Evolutionary conservation across 2,888 invertebrate species (phyloP).

Genomic region (Dendrolimus pini): DNA sequence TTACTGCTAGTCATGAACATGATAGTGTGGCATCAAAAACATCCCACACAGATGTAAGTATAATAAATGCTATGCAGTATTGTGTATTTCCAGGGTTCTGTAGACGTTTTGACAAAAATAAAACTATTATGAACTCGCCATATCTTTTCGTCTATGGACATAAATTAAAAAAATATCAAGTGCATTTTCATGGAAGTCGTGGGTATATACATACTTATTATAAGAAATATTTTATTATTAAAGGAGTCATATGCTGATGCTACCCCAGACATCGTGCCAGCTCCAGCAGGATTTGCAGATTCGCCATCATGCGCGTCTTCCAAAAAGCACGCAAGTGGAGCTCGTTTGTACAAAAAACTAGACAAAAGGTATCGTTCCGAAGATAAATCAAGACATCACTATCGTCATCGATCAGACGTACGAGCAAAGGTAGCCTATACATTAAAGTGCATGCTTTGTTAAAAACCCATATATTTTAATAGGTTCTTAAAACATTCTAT

Average conservation of each 20-base stretch:
- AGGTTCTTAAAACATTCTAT: no score
- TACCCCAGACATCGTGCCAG: slow-evolving; percentile 86
- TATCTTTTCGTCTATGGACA: no score
- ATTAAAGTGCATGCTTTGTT: no score
- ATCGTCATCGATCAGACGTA: slow-evolving; percentile 82
- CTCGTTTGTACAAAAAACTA: slow-evolving; percentile 84
- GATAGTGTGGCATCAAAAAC: slow-evolving; percentile 59
- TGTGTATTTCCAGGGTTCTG: no score
- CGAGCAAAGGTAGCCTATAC: slow-evolving; percentile 81
- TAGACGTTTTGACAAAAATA: no score
- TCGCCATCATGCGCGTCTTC: slow-evolving; percentile 78
- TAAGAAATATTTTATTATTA: no score
- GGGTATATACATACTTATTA: no score
- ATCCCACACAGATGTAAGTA: slow-evolving; percentile 65
- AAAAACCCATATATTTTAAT: no score
- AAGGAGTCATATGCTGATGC: slow-evolving; percentile 72
- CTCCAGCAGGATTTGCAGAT: slow-evolving; percentile 92
- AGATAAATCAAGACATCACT: slow-evolving; percentile 81
- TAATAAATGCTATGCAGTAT: no score
- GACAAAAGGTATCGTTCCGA: slow-evolving; percentile 88
- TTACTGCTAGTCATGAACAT: slow-evolving; percentile 68
- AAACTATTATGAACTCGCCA: no score
- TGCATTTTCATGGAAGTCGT: no score
- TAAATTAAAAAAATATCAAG: no score
- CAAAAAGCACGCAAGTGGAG: slow-evolving; percentile 61